Conservation (phyloP, 2,797 vertebrate genomes). For the Limosa lapponica region DNA sequence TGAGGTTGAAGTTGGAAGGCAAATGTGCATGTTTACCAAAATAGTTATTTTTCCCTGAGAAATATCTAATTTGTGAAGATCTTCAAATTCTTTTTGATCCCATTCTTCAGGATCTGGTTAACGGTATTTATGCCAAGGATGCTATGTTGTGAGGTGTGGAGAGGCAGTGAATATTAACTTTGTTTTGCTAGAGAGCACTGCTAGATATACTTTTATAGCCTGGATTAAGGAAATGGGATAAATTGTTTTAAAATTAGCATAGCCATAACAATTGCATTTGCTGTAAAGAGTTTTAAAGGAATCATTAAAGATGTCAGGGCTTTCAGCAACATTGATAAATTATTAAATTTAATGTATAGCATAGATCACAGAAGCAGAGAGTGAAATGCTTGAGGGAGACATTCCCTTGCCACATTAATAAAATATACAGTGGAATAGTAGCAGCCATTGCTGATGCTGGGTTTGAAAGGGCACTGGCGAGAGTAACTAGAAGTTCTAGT, state of each 20-base stretch:
- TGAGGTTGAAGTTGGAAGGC: not conserved
- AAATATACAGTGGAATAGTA: not conserved
- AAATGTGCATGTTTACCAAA: not conserved
- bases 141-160: not conserved
- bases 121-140: not conserved
- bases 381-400: constrained; percentile 5
- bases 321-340: constrained; percentile 12
- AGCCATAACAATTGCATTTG: not conserved
- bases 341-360: constrained; percentile 3
- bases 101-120: not conserved
- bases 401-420: not conserved
- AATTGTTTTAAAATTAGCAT: not conserved
- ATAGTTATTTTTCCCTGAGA: not conserved
- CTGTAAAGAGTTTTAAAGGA: constrained; percentile 29
- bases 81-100: not conserved
- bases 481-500: not conserved
- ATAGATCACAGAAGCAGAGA: not conserved
- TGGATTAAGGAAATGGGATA: not conserved
- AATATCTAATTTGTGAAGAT: not conserved
- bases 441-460: not conserved
- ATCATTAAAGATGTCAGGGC: constrained; percentile 8
- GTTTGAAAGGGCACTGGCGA: not conserved
- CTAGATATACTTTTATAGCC: not conserved
- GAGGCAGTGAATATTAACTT: not conserved
- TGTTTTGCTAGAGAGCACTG: not conserved